These are phyloP conservation scores for Lasiommata megera DNA, from an alignment of 2,888 invertebrate species.

Conservation along the genomic window DNA sequence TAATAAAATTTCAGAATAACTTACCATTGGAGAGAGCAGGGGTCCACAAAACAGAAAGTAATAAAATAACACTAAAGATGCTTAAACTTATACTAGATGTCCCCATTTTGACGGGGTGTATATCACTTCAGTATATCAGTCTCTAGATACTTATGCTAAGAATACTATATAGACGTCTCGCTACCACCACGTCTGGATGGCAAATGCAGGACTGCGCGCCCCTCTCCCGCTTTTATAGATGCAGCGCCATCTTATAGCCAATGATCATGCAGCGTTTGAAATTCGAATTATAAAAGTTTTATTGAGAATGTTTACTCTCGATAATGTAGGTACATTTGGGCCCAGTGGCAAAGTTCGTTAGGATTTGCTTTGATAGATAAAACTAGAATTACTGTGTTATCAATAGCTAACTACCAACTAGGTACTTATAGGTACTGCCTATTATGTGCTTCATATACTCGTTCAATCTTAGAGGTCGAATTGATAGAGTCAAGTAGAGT, in stretches of 20 bases:
- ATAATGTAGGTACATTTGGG: conserved; percentile 17
- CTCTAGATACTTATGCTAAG: conserved; percentile 51
- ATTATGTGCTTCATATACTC: background rate
- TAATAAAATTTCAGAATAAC: conserved; percentile 39
- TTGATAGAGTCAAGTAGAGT: no score
- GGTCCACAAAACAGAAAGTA: conserved; percentile 72
- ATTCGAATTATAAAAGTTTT: conserved; percentile 30
- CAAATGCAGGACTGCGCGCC: conserved; percentile 53
- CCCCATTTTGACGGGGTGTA: conserved; percentile 70
- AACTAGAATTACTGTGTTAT: background rate
- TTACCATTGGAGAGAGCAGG: conserved; percentile 57
- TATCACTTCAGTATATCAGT: conserved; percentile 56
- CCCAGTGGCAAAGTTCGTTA: conserved; percentile 26
- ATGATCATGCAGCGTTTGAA: conserved; percentile 30
- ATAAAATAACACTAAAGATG: conserved; percentile 61
- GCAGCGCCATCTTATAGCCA: conserved; percentile 32
- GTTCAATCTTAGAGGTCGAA: background rate
- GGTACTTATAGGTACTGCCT: no score
- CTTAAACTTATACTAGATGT: conserved; percentile 59
- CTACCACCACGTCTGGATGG: conserved; percentile 56
- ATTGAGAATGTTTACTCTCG: conserved; percentile 19
- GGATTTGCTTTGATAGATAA: conserved; percentile 6
- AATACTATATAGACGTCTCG: conserved; percentile 54
- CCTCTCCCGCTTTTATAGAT: conserved; percentile 57
- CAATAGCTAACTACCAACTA: background rate